Evolutionary conservation across 2,888 invertebrate genomes (phyloP).

Genomic region (Pandemis cinnamomeana): DNA sequence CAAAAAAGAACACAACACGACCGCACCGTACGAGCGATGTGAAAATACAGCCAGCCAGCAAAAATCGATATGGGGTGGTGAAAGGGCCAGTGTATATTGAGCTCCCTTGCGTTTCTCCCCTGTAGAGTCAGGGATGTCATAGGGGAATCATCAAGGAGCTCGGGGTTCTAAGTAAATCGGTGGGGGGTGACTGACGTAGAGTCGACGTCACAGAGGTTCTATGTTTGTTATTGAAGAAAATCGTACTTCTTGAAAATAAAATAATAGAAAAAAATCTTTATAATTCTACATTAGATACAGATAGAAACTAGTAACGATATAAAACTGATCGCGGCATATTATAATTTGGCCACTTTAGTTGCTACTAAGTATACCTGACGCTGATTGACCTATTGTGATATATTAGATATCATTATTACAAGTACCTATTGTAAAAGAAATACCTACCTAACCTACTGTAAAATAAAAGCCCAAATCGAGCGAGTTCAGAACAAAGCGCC

Average conservation of each 20-base stretch:
- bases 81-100: conserved; percentile 16
- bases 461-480: background rate
- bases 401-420: too few relatives aligned
- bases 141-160: conserved; percentile 36
- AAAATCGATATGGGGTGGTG: conserved; percentile 40
- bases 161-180: conserved; percentile 51
- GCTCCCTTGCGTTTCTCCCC: conserved; percentile 43
- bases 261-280: background rate
- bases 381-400: too few relatives aligned
- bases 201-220: conserved; percentile 23
- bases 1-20: conserved; percentile 19
- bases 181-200: conserved; percentile 49
- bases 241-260: conserved; percentile 5
- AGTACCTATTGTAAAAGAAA: too few relatives aligned
- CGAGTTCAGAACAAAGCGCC: background rate
- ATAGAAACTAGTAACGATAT: too few relatives aligned
- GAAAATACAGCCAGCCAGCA: conserved; percentile 24
- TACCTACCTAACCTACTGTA: too few relatives aligned
- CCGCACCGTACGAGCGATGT: conserved; percentile 12
- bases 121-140: conserved; percentile 7
- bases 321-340: too few relatives aligned
- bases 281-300: too few relatives aligned
- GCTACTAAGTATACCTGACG: too few relatives aligned
- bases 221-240: conserved; percentile 32
- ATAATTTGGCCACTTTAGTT: too few relatives aligned